A percentile compares a stretch with the other conserved stretches of the same genome.
phyloP scores from a whole-genome alignment of 2,797 vertebrate genomes.

The Oreochromis grahami region DNA sequence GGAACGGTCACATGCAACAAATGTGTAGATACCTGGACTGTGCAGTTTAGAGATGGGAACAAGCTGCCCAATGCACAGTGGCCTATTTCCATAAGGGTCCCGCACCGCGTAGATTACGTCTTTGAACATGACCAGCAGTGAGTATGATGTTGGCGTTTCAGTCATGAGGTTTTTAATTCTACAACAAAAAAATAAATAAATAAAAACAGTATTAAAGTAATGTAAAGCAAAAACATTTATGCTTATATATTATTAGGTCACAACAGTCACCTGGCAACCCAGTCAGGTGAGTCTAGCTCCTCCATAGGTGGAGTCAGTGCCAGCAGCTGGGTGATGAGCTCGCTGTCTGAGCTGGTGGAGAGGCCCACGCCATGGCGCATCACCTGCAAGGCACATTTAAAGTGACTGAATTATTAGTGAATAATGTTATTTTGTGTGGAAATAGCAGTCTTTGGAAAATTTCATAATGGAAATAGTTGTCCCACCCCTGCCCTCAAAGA shows the following conservation, averaged over 20 bases:
- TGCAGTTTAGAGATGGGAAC: constrained; percentile 88
- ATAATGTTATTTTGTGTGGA: not conserved
- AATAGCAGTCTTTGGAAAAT: not conserved
- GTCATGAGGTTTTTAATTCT: constrained; percentile 97
- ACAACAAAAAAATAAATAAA: constrained; percentile 1
- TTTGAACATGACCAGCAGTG: constrained; percentile 92
- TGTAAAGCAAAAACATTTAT: not conserved
- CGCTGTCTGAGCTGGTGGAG: constrained; percentile 97
- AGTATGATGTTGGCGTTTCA: constrained; percentile 94
- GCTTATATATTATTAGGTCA: accelerated
- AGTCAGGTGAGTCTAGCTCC: constrained; percentile 87
- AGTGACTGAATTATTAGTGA: not conserved
- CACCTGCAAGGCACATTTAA: constrained; percentile 73
- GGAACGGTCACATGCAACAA: not conserved
- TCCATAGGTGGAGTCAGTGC: constrained; percentile 94
- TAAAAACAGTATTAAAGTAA: not conserved
- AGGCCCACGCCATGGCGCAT: constrained; percentile 95
- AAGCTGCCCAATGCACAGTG: constrained; percentile 90
- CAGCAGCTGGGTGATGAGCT: constrained; percentile 96
- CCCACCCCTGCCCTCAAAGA: not conserved
- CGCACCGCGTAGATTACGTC: constrained; percentile 94
- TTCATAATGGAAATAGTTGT: not conserved
- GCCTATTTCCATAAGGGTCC: constrained; percentile 96
- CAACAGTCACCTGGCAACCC: constrained; percentile 89
- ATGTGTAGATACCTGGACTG: constrained; percentile 76